A percentile compares a stretch with the other conserved stretches of the same genome.
These are phyloP conservation scores for Drosophila longiperda DNA, from an alignment of 2,888 invertebrate genomes.

Conservation along the genomic window DNA sequence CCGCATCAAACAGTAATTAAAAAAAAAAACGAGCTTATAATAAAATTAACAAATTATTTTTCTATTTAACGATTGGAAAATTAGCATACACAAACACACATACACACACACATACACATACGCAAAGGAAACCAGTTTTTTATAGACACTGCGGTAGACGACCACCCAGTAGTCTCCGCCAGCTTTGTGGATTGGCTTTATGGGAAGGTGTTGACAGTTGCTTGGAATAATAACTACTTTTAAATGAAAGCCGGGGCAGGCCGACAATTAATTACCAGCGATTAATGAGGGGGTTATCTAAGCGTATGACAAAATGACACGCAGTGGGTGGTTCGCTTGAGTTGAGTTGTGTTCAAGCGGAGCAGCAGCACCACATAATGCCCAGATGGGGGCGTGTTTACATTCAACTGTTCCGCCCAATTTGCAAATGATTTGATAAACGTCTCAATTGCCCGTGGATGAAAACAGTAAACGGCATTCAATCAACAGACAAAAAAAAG, in stretches of 20 bases:
- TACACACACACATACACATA: background rate
- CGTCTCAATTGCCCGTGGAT: constrained; percentile 26
- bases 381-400: constrained; percentile 48
- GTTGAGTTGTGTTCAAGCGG: constrained; percentile 59
- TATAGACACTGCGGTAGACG: constrained; percentile 10
- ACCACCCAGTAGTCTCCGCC: constrained; percentile 50
- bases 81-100: constrained; percentile 66
- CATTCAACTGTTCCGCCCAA: constrained; percentile 50
- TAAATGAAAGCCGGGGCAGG: constrained; percentile 55
- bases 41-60: constrained; percentile 65
- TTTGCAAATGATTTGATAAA: constrained; percentile 61
- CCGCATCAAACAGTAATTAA: constrained; percentile 34
- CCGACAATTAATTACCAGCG: constrained; percentile 70
- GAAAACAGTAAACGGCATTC: constrained; percentile 5
- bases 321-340: constrained; percentile 48
- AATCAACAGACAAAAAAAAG: constrained; percentile 1
- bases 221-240: constrained; percentile 73
- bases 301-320: constrained; percentile 59
- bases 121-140: constrained; percentile 40
- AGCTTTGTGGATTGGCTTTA: constrained; percentile 31
- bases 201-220: constrained; percentile 75
- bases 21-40: constrained; percentile 54
- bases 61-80: constrained; percentile 61
- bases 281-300: constrained; percentile 73
- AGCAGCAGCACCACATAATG: constrained; percentile 21